Evolutionary conservation across 2,888 invertebrate genomes (phyloP).

Genomic region (Opisthograptis luteolata): DNA sequence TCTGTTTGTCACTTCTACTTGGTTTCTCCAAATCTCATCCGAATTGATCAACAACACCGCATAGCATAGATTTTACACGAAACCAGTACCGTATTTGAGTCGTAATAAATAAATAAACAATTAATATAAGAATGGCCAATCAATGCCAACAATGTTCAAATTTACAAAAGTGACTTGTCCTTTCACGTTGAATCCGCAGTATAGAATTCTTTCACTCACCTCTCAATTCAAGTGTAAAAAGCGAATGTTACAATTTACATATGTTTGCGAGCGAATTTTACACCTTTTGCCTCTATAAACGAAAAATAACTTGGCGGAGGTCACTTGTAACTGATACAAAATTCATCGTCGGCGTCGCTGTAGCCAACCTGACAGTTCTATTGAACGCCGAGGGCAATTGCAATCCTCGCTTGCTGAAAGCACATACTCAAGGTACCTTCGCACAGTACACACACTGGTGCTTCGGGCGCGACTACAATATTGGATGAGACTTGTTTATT

Average conservation of each 20-base stretch:
- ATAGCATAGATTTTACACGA: too few species aligned
- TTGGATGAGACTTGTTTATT: conserved; percentile 24
- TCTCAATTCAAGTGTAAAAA: conserved; percentile 10
- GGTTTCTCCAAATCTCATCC: too few species aligned
- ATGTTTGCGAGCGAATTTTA: conserved; percentile 18
- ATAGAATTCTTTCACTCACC: conserved; percentile 1
- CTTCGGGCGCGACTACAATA: conserved; percentile 9
- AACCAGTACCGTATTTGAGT: too few species aligned
- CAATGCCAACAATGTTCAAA: too few species aligned
- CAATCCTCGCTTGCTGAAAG: conserved; percentile 22
- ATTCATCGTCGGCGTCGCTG: conserved; percentile 13
- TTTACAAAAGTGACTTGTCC: too few species aligned
- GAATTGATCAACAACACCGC: too few species aligned
- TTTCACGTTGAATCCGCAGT: too few species aligned
- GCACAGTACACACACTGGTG: conserved; percentile 21
- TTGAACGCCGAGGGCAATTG: conserved; percentile 22
- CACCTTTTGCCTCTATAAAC: conserved; percentile 22
- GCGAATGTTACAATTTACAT: conserved; percentile 17
- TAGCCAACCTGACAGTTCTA: conserved; percentile 15
- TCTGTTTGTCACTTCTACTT: too few species aligned
- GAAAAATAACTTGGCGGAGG: conserved; percentile 11
- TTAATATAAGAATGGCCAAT: too few species aligned
- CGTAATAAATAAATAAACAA: too few species aligned
- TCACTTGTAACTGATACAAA: conserved; percentile 21
- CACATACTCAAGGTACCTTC: conserved; percentile 14